Conservation (phyloP, 2,113 vertebrate genomes). For the Neoarius graeffei region DNA sequence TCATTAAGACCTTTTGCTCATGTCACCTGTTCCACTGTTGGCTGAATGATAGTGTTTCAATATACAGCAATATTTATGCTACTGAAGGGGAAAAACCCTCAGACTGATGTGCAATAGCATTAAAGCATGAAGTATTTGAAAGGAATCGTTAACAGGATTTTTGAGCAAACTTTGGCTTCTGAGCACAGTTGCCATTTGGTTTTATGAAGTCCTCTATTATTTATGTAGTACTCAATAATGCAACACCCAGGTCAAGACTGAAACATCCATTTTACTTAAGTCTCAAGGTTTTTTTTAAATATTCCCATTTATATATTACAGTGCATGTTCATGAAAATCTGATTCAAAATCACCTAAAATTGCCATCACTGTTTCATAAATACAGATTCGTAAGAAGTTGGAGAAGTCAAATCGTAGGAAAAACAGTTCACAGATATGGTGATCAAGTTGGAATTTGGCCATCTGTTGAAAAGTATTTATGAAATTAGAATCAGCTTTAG, state of each 20-base stretch:
- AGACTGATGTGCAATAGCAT: constrained; percentile 50
- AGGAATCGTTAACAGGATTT: constrained; percentile 39
- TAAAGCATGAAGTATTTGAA: constrained; percentile 18
- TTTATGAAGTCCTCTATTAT: constrained; percentile 63
- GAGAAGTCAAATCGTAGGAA: background rate
- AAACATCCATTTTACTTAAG: background rate
- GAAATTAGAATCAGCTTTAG: background rate
- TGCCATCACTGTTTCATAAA: background rate
- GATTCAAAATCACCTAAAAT: background rate
- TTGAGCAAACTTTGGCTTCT: constrained; percentile 45
- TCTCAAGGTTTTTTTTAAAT: background rate
- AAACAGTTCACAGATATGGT: too few species aligned
- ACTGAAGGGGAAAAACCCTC: background rate
- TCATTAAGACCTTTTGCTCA: background rate
- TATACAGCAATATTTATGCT: background rate
- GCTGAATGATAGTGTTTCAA: background rate
- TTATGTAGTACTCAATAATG: constrained; percentile 42
- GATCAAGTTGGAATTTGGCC: background rate
- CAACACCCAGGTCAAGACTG: constrained; percentile 9
- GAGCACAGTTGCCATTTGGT: constrained; percentile 52
- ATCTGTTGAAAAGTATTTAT: background rate
- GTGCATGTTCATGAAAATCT: background rate
- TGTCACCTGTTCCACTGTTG: background rate
- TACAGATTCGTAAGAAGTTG: background rate
- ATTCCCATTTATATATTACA: background rate